phyloP scores from a whole-genome alignment of 2,888 invertebrate species.

The Agrotis ipsilon region DNA sequence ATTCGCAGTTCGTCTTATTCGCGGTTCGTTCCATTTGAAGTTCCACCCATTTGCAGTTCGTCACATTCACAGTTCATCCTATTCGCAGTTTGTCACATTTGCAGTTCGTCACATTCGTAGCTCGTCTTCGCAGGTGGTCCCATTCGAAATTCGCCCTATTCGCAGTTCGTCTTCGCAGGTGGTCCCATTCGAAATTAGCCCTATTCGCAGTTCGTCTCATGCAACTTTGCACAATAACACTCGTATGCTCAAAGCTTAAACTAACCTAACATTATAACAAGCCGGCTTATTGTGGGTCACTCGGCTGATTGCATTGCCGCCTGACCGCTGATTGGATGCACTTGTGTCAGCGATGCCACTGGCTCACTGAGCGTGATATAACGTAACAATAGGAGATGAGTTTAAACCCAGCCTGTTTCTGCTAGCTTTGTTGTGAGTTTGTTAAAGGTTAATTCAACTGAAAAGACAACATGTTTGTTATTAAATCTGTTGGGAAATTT shows the following conservation, averaged over 20 bases:
- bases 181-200: too few species aligned
- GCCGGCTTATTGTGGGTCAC: conserved; percentile 7
- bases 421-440: background rate
- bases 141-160: too few species aligned
- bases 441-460: background rate
- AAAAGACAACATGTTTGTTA: background rate
- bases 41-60: too few species aligned
- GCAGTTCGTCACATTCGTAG: too few species aligned
- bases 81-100: too few species aligned
- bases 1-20: too few species aligned
- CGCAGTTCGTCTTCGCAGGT: too few species aligned
- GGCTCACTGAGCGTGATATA: background rate
- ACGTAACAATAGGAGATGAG: background rate
- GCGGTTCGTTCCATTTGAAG: too few species aligned
- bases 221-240: background rate
- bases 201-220: background rate
- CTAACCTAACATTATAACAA: background rate
- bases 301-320: conserved; percentile 26
- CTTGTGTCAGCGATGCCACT: conserved; percentile 4
- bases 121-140: too few species aligned
- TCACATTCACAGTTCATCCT: too few species aligned
- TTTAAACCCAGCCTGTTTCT: background rate
- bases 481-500: too few species aligned
- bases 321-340: conserved; percentile 36
- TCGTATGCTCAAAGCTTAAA: background rate